Evolutionary conservation across 2,797 vertebrate species (phyloP).

Genomic region (Lycodopsis pacificus): DNA sequence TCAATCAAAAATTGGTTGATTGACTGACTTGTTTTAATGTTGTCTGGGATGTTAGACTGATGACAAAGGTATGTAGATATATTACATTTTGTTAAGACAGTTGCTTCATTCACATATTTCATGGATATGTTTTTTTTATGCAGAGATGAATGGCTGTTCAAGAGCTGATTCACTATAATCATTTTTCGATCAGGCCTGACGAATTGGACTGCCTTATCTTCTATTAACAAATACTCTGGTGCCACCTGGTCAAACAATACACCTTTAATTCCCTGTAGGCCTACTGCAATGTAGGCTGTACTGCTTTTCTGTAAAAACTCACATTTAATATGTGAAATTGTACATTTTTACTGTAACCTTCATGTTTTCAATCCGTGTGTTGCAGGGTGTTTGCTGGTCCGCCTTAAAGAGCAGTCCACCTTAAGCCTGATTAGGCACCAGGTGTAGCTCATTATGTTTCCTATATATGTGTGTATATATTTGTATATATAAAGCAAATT

Average conservation of each 20-base stretch:
- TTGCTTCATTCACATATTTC: neutral
- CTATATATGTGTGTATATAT: neutral
- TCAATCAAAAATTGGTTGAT: no score
- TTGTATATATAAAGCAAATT: no score
- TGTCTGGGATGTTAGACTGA: no score
- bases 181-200: neutral
- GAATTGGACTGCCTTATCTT: no score
- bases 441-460: neutral
- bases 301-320: neutral
- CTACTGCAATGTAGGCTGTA: neutral
- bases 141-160: neutral
- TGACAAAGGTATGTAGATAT: neutral
- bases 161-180: neutral
- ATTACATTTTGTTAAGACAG: neutral
- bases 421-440: neutral
- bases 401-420: conserved; percentile 2
- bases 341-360: neutral
- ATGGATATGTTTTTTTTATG: neutral
- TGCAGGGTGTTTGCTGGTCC: neutral
- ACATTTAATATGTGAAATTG: neutral
- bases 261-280: neutral
- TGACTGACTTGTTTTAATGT: no score
- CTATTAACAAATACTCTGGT: no score
- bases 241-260: neutral
- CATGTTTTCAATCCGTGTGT: neutral